Base-by-base conservation (phyloP, 2,888 invertebrate genomes). In the Pachliopta kotzebuea region DNA sequence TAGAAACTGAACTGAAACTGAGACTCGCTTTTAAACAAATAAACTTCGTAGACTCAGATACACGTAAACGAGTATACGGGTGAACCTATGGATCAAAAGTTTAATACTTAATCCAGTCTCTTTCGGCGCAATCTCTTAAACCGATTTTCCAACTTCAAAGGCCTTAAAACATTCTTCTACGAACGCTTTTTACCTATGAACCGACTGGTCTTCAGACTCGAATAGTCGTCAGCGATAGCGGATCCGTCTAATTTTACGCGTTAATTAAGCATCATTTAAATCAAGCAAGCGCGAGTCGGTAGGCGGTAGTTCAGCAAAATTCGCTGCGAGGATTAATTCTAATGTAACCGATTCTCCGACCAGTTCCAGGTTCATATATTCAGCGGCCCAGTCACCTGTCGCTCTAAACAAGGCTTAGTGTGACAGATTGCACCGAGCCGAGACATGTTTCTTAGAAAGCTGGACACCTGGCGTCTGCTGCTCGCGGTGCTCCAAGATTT, bases 371-470 rank as follows among this genome's bases (percentile, higher is more conserved):
- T 65, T 67, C 68, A 67, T 69, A 72, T 73, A 72, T 73, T 69
- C 67, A 70, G 69, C 55, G 59, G 61, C 61, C 54, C 58, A 67
- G 70, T 73, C 73, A 70, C 72, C 68, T 72, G 75, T 74, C 75
- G 70, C 69, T 70, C 69, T 74, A 74, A 74, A 74, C 74, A 74
- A 75, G 75, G 72, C 70, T 74, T 73, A 74, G 42, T 20, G 56
- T 57, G 65, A 65, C 60, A 65, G 53, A 52, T 61, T 20, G 60
- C 29, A 20, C 20, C 20, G 49, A 26, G 7, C 8, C 20, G 52
- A 37, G 60, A 60, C 24, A 45, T 53, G 56, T 21, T 60, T 64
- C 64, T 60, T 37, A 42, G 64, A 64, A 60, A 42, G 20, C 9
- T 20, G 17, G 57, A 55, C 64, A 64, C 64, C 64, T 64, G 64